Base-by-base conservation (phyloP, 2,113 vertebrate species). In the Aramus guarauna region DNA sequence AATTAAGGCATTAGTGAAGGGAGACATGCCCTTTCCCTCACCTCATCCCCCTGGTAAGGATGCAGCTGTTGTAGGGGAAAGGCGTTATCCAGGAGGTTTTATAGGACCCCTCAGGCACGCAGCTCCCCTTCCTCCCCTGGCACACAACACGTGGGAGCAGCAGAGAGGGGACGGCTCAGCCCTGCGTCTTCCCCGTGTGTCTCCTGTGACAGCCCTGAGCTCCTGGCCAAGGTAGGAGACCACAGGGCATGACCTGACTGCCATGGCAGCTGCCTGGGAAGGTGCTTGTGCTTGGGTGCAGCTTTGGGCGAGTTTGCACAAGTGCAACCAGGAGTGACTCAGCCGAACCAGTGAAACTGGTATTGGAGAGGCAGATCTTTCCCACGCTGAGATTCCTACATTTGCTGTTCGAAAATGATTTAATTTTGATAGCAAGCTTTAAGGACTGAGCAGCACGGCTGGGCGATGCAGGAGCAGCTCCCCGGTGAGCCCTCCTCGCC, bases 391-490 rank as follows among this genome's bases (percentile, higher is more conserved):
- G 78, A 23, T 13, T 39, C 3, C 39, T 56, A 17, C 59, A 23
- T 29, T 30, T 30, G 55, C 88, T 58, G 21, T 20, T 43, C 21
- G 6, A 2, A 58, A 11, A 43, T 2, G 0, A 23, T 55, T 9
- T 50, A 4, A 0, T 47, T 56, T 9, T 17, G 26, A 6, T 37
- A 15, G 12, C 0, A 13, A 29, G 39, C 29, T 81, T 1, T 34
- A 52, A 16, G 0, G 8, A 9, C 24, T 0, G 29, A n/a, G 76
- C 36, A 37, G 39, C 1, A 10, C 0, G 2, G 41, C 10, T 0
- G 5, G 75, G 23, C 0, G 4, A 16, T 6, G 63, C 12, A 7
- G 68, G 53, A 82, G 73, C 69, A 59, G 56, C 29, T 41, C 53
- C 36, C 5, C 0, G 4, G 55, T 9, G 74, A 64, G 32, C 4